Evolutionary conservation across 2,797 vertebrate species (phyloP).

Genomic region (Molothrus ater): DNA sequence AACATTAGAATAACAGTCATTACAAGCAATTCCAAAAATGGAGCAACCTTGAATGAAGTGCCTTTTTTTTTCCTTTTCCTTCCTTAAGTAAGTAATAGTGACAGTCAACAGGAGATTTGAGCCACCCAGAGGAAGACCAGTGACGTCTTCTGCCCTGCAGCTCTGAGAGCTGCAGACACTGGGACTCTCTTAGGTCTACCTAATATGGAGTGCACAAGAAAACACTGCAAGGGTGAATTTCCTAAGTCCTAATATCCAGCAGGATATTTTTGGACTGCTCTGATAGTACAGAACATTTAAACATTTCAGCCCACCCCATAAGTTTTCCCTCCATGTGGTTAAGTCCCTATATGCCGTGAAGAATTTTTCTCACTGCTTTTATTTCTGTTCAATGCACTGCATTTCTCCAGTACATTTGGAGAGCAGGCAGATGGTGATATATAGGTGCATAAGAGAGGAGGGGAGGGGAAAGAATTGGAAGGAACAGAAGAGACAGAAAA

Average conservation of each 20-base stretch:
- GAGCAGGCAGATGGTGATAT: not conserved
- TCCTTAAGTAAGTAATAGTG: constrained; percentile 21
- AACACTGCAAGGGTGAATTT: constrained; percentile 19
- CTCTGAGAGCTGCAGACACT: not conserved
- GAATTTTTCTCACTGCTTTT: not conserved
- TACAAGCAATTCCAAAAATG: constrained; percentile 31
- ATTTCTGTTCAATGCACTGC: not conserved
- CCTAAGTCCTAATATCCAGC: not conserved
- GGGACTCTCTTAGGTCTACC: constrained; percentile 21
- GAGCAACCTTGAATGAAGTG: constrained; percentile 33
- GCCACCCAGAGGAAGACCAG: constrained; percentile 43
- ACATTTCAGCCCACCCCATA: not conserved
- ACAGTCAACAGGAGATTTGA: constrained; percentile 24
- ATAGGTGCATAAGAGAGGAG: not conserved
- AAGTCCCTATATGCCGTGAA: not conserved
- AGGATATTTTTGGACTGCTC: constrained; percentile 16
- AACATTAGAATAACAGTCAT: not conserved
- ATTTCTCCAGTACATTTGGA: not conserved
- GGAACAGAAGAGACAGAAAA: not conserved
- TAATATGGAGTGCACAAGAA: constrained; percentile 39
- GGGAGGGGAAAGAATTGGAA: not conserved
- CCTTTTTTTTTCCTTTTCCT: not conserved
- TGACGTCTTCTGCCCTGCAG: constrained; percentile 25
- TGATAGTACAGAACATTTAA: not conserved
- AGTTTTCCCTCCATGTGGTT: not conserved